Evolutionary conservation across 2,113 vertebrate genomes (phyloP).

Genomic region (human): GRCh38 chr2:32479501-32480000

Average conservation of each 20-base stretch:
- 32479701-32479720: neutral
- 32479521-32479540: conserved; percentile 90
- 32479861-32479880: neutral
- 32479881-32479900: neutral
- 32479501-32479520: conserved; percentile 91
- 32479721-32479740: neutral
- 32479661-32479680: neutral
- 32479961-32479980: neutral
- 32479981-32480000: neutral
- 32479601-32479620: conserved; percentile 96
- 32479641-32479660: neutral
- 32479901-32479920: neutral
- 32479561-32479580: conserved; percentile 91
- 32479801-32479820: neutral
- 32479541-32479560: conserved; percentile 92
- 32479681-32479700: neutral
- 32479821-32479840: neutral
- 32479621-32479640: conserved; percentile 25
- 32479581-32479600: conserved; percentile 96
- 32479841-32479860: conserved; percentile 12
- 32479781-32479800: neutral
- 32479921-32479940: neutral
- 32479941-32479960: neutral
- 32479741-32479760: neutral
- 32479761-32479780: conserved; percentile 18